These are phyloP conservation scores for Betta splendens DNA, from an alignment of 2,797 vertebrate genomes.

Conservation along the genomic window DNA sequence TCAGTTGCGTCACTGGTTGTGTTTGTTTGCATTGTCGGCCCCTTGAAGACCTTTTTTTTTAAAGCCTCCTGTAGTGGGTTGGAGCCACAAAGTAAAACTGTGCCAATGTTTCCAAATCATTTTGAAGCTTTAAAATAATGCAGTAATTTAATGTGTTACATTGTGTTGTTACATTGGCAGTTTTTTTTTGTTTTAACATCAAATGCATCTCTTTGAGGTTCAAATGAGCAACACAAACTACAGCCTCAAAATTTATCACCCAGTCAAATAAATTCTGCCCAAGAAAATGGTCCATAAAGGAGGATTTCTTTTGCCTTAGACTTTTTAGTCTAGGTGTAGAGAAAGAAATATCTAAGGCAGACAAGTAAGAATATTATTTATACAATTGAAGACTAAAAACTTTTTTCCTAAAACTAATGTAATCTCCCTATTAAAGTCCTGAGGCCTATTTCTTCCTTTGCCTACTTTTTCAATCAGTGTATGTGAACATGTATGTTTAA, in stretches of 20 bases:
- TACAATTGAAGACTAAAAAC: background rate
- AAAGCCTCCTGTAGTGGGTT: background rate
- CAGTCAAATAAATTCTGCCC: background rate
- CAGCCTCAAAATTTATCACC: background rate
- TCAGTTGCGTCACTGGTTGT: conserved; percentile 30
- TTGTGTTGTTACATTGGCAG: background rate
- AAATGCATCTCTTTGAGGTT: background rate
- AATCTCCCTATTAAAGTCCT: too few species aligned
- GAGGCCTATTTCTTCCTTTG: too few species aligned
- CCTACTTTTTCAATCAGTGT: too few species aligned
- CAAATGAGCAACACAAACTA: background rate
- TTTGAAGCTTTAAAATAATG: conserved; percentile 1
- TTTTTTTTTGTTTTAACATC: background rate
- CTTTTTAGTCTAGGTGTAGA: background rate
- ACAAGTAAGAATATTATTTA: background rate
- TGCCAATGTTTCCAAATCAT: conserved; percentile 43
- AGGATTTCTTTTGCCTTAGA: background rate
- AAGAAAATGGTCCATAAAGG: background rate
- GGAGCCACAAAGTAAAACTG: conserved; percentile 40
- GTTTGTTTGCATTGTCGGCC: conserved; percentile 25
- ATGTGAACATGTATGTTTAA: too few species aligned
- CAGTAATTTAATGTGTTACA: background rate
- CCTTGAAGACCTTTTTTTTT: background rate
- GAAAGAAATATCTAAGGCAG: background rate
- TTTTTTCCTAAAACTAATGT: too few species aligned